phyloP scores from a whole-genome alignment of 1,140 invertebrate genomes.

The Calosoma granatense region DNA sequence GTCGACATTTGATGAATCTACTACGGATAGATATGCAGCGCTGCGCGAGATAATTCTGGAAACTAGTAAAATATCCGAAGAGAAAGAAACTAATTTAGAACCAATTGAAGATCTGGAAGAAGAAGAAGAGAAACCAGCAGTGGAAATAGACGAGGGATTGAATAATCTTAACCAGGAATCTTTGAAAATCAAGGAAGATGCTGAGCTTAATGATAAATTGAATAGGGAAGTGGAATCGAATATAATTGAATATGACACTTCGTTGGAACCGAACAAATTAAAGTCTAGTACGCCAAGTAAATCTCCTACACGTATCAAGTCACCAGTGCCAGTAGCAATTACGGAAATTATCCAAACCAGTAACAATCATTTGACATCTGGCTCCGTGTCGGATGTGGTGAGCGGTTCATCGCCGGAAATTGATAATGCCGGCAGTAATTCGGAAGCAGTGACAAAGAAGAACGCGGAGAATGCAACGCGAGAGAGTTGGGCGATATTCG shows the following conservation, averaged over 20 bases:
- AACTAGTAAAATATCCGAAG: conserved; percentile 42
- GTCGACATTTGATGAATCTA: background rate
- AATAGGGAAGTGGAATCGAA: conserved; percentile 22
- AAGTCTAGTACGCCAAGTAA: conserved; percentile 21
- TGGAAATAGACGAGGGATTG: conserved; percentile 17
- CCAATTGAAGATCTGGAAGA: conserved; percentile 39
- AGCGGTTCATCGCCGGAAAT: conserved; percentile 49
- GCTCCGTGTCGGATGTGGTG: conserved; percentile 45
- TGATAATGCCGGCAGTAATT: conserved; percentile 36
- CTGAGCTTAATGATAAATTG: conserved; percentile 22
- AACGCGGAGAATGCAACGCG: conserved; percentile 26
- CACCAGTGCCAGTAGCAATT: conserved; percentile 30
- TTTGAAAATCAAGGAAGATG: conserved; percentile 26
- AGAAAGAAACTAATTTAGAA: conserved; percentile 34
- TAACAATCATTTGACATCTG: conserved; percentile 37
- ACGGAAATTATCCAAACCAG: conserved; percentile 31
- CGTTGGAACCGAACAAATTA: conserved; percentile 32
- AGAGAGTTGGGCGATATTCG: conserved; percentile 33
- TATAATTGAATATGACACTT: conserved; percentile 34
- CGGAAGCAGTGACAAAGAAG: conserved; percentile 21
- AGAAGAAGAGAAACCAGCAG: conserved; percentile 17
- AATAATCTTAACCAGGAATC: conserved; percentile 15
- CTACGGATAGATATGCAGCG: conserved; percentile 56
- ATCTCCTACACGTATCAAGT: conserved; percentile 22
- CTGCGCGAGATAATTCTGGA: conserved; percentile 56